These are phyloP conservation scores for Hyposoter dolosus DNA, from an alignment of 2,888 invertebrate genomes.

Conservation along the genomic window DNA sequence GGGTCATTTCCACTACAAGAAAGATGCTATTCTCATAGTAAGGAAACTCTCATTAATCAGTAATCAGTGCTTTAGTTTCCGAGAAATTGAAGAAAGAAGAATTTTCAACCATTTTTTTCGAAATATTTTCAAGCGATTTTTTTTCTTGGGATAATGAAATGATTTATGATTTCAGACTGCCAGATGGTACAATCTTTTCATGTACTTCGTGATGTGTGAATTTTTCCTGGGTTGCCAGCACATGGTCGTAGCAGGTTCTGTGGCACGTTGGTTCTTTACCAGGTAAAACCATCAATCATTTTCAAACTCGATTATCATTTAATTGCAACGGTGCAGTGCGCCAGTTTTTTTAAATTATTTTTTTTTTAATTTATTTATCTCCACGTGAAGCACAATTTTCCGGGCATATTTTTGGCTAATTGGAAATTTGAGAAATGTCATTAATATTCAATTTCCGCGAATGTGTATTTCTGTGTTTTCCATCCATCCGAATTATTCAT, in stretches of 20 bases:
- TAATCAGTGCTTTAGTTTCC: neutral
- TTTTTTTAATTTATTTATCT: neutral
- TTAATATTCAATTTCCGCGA: neutral
- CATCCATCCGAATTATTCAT: neutral
- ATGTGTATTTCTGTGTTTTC: neutral
- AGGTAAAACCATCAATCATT: constrained; percentile 82
- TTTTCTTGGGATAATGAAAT: constrained; percentile 9
- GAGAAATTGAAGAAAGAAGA: neutral
- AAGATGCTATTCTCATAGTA: constrained; percentile 77
- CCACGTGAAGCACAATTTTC: neutral
- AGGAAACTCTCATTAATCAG: constrained; percentile 45
- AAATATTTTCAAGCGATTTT: neutral
- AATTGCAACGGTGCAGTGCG: neutral
- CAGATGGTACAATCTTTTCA: constrained; percentile 85
- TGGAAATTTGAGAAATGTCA: neutral
- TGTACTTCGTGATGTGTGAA: constrained; percentile 87
- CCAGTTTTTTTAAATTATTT: neutral
- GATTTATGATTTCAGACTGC: constrained; percentile 75
- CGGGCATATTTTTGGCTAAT: neutral
- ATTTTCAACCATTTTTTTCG: neutral
- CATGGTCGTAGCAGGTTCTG: constrained; percentile 88
- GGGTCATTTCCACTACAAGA: constrained; percentile 75
- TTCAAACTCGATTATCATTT: constrained; percentile 22
- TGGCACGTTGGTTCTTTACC: constrained; percentile 88
- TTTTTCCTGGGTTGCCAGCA: constrained; percentile 88